These are phyloP conservation scores for Argyresthia albistria DNA, from an alignment of 2,888 invertebrate species.

Conservation along the genomic window DNA sequence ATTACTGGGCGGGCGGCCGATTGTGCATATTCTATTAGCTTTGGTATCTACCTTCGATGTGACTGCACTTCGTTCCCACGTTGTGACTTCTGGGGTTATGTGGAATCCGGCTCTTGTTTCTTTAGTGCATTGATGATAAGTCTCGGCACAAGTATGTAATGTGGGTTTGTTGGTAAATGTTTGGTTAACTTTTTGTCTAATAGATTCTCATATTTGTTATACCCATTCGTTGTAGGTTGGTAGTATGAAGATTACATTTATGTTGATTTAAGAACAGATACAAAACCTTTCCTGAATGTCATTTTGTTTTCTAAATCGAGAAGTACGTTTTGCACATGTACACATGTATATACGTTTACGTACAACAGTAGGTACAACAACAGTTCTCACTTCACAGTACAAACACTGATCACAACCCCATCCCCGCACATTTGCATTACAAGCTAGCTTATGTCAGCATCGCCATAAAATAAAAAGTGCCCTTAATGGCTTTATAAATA, in stretches of 20 bases:
- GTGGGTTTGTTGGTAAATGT: neutral
- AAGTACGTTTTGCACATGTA: too few species aligned
- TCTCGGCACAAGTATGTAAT: neutral
- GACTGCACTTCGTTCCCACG: neutral
- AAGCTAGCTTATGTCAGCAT: slow-evolving; percentile 38
- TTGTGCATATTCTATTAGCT: slow-evolving; percentile 55
- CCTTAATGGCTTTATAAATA: slow-evolving; percentile 69
- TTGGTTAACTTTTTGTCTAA: neutral
- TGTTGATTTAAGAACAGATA: too few species aligned
- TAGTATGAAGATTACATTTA: too few species aligned
- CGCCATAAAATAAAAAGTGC: slow-evolving; percentile 49
- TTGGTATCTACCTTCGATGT: slow-evolving; percentile 8
- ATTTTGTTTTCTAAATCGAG: too few species aligned
- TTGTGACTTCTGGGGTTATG: neutral
- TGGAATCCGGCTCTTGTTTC: neutral
- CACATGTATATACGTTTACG: too few species aligned
- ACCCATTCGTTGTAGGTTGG: too few species aligned
- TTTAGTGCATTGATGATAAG: neutral
- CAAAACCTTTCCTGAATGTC: too few species aligned
- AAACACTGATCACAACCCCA: slow-evolving; percentile 31
- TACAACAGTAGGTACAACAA: too few species aligned
- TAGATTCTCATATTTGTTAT: neutral
- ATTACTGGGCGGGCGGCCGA: slow-evolving; percentile 32
- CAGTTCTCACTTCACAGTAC: slow-evolving; percentile 9
- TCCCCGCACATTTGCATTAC: slow-evolving; percentile 47